Base-by-base conservation (phyloP, 2,888 invertebrate genomes). In the Laothoe populi region DNA sequence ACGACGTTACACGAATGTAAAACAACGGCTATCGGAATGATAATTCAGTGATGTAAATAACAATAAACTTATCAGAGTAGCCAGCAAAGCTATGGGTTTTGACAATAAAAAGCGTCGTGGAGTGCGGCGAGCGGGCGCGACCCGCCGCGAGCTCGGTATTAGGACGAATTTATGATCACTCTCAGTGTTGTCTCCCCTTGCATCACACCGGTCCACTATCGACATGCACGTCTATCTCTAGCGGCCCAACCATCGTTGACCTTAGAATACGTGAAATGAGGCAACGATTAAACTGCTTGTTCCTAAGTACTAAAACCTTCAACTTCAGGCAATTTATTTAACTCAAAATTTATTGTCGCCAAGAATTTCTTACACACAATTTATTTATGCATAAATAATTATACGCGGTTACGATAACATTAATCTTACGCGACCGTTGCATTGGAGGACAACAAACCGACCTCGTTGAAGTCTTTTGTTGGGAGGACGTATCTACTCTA, bases 1-100 rank as follows among this genome's bases (percentile, higher is more conserved):
- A 88, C 82, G 83, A 82, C 82, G 83, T 87, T 87, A 88, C 83
- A 84, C 80, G 81, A 85, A 90, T 90, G 90, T 92, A 91, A 91
- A 88, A 91, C 92, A 92, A 89, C 83, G 79, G 82, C 85, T 88
- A 90, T 91, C 89, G 83, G 77, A 81, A 84, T 88, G 89, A 90
- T 90, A 90, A 89, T 88, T 86, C 86, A 78, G 83, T 83, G 88
- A 88, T 88, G 91, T 91, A 91, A 92, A 92, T 92, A 92, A 92
- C 91, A 90, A 92, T 91, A 91, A 90, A 87, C 86, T 91, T 91
- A 92, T 92, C 92, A 81, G 86, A 77, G 75, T 82, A 85, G 81
- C 83, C 83, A 84, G 81, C 80, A 75, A 78, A 71, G 81, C 74
- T 89, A 89, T 91, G 88, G 88, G 88, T 89, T 91, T 90, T 90